Base-by-base conservation (phyloP, 2,888 invertebrate species). In the Melipona bicolor region DNA sequence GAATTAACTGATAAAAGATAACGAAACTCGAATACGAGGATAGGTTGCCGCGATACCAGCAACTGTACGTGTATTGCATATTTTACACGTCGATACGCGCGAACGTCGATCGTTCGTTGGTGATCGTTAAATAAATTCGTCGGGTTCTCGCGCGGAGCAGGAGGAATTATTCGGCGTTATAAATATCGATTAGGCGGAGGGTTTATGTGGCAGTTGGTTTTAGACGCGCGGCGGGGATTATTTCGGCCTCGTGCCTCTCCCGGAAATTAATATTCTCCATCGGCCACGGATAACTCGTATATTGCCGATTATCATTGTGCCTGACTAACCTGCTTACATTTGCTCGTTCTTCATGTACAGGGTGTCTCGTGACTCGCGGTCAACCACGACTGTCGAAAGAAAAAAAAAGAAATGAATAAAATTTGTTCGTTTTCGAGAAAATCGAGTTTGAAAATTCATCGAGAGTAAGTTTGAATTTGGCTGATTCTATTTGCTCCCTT, bases 291-390 rank as follows among this genome's bases (percentile, higher is more conserved):
- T 88, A 89, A 88, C 81, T 82, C 84, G 83, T 86, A 86, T 86
- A 86, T 89, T 81, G 79, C 78, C 79, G 89, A 88, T 88, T 88
- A 88, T 88, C 79, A 86, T 89, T 87, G 86, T 80, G 77, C 75
- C 77, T 89, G 87, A 85, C 78, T 74, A 75, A 36, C 36, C 9
- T 36, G 36, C 36, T 36, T 36, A 36, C 36, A 36, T 36, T 36
- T 36, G 9, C 36, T 36, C 36, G 0, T 36, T 9, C 9, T 36
- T 1, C 32, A 32, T 4, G 4, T 32, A 32, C 32, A 32, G 32
- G 32, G 32, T 32, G 32, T 32, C 32, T 4, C 9, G 36, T 36
- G 36, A 36, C 36, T 36, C 36, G 6, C 36, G 36, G 36, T 36
- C 5, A 36, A 36, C 36, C 36, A 36, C 36, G 5, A 36, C 0